Base-by-base conservation (phyloP, 92 coral and sea anemone genomes). In the Parazoanthus darwini region DNA sequence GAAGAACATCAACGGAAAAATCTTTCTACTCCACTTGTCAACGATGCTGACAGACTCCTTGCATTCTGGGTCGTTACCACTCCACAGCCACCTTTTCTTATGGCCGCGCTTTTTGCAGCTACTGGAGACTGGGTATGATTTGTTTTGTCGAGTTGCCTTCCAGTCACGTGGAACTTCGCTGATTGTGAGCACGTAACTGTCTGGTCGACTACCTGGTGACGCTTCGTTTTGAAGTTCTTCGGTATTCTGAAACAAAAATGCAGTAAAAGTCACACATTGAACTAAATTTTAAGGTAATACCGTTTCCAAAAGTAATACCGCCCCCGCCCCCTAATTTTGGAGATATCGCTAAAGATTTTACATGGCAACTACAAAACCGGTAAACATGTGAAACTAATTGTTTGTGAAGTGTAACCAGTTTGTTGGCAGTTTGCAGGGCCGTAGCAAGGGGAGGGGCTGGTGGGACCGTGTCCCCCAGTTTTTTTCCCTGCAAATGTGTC, bases 1-100 rank as follows among this genome's bases (percentile, higher is more conserved):
- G 46, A 92, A 85, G 75, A 86, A 95, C 42, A 88, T n/a, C 43
- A 85, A n/a, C 38, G 92, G 94, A 76, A 91, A 95, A n/a, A 91
- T 75, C 25, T 72, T 89, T 85, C 90, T 93, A 1, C 94, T 67
- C 76, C 86, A 82, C 13, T 92, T 87, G 56, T 95, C 98, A 5
- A 92, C 56, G 6, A 81, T 77, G 88, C 50, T 66, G 86, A 88
- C 33, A 43, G 70, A 29, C 15, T 88, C 44, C 39, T 79, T 79
- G 65, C 6, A 15, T 14, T 23, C 37, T 38, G 77, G n/a, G 78
- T 78, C 56, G 46, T 35, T 43, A 46, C 15, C 38, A 36, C 25
- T 18, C 70, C 82, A 23, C 11, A 77, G 58, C 13, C 81, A 42
- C 1, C 36, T 44, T 23, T 36, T 16, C 26, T 74, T 74, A 4